phyloP scores from a whole-genome alignment of 1,140 invertebrate species.

The Popillia japonica region DNA sequence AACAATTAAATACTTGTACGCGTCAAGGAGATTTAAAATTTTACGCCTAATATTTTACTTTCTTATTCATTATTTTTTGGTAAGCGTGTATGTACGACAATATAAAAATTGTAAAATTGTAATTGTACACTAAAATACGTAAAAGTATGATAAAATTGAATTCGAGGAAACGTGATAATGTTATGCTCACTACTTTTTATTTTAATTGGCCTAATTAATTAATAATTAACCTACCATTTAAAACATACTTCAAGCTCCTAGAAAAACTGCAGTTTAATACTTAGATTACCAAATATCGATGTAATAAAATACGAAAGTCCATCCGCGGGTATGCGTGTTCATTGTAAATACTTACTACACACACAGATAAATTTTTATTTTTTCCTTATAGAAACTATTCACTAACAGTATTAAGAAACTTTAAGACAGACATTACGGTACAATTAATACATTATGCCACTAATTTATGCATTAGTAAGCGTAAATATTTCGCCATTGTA shows the following conservation, averaged over 20 bases:
- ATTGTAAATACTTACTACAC: background rate
- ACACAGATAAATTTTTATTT: background rate
- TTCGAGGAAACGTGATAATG: background rate
- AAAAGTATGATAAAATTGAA: background rate
- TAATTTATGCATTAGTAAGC: background rate
- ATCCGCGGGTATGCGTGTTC: background rate
- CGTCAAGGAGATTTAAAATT: too few species aligned
- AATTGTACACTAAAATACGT: too few species aligned
- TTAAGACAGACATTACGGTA: background rate
- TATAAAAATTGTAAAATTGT: background rate
- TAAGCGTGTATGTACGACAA: too few species aligned
- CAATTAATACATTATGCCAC: background rate
- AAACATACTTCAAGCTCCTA: background rate
- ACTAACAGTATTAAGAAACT: background rate
- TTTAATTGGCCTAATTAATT: background rate
- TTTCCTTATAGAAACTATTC: background rate
- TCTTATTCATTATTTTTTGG: too few species aligned
- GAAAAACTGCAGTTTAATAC: background rate
- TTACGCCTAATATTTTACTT: too few species aligned
- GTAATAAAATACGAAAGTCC: background rate
- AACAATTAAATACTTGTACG: too few species aligned
- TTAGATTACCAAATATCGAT: background rate
- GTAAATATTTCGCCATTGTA: constrained; percentile 8
- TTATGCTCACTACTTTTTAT: background rate
- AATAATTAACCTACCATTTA: background rate